Base-by-base conservation (phyloP, 2,888 invertebrate species). In the Aphidoletes aphidimyza region DNA sequence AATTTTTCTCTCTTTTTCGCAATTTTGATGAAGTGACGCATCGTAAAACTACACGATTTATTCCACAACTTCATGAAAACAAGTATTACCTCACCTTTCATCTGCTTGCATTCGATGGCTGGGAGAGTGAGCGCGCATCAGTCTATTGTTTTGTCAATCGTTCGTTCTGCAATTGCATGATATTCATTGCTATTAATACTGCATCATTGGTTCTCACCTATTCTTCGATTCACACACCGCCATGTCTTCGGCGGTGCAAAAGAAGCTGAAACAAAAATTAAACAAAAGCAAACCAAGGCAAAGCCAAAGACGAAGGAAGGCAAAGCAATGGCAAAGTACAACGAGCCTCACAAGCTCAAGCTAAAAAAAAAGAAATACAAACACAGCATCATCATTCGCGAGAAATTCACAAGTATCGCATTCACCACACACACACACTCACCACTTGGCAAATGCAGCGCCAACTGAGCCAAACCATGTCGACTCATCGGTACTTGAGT, bases 61-160 rank as follows among this genome's bases (percentile, higher is more conserved):
- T 81, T 81, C 81, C 81, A 81, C 37, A 37, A 81, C 81, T 22
- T 37, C 81, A 81, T 81, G n/a, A 37, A n/a, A 81, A 81, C 37
- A 37, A 81, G 37, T 37, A 81, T 81, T 81, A 81, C 81, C 22
- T 81, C 81, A 81, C 37, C 37, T 81, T 81, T 81, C 37, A 37
- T 81, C 81, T 81, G 36, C 22, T 81, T 81, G 37, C 37, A 81
- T 81, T n/a, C 22, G n/a, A 6, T n/a, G 34, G 81, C 69, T 81
- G 81, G 69, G 36, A 81, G 81, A 37, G 36, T 81, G 81, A 36
- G 81, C 81, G 37, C 37, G 81, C 37, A 81, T 81, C 81, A 81
- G 81, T 81, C 81, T 81, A 81, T 81, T 78, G 78, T 78, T 78
- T 78, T 78, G 78, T 78, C 78, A 78, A 78, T 78, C 78, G 78